These are phyloP conservation scores for Cryptotis parvus DNA, from an alignment of 2,113 vertebrate genomes.

Conservation along the genomic window DNA sequence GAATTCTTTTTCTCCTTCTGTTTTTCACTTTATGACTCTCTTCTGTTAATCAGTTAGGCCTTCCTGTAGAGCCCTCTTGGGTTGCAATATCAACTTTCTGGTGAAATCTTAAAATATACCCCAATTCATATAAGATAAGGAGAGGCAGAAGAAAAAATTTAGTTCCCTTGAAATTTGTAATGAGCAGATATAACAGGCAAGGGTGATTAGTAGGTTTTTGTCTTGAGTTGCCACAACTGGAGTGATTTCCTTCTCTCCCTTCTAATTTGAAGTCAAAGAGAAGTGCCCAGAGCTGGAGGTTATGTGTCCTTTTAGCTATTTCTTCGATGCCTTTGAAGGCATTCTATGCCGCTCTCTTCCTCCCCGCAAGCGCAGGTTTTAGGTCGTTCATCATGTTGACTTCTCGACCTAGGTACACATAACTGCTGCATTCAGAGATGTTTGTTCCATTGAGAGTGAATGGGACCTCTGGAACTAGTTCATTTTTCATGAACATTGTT, in stretches of 20 bases:
- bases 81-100: background rate
- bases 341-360: too few species aligned
- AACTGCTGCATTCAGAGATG: too few species aligned
- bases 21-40: background rate
- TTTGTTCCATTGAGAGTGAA: too few species aligned
- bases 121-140: background rate
- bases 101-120: background rate
- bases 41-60: background rate
- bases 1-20: background rate
- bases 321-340: too few species aligned
- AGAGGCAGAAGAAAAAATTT: background rate
- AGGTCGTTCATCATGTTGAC: too few species aligned
- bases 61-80: background rate
- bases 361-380: too few species aligned
- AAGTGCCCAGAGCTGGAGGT: too few species aligned
- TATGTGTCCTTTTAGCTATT: too few species aligned
- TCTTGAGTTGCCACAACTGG: background rate
- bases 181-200: background rate
- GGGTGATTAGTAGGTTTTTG: background rate
- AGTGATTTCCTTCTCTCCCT: background rate
- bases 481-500: too few species aligned
- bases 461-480: too few species aligned
- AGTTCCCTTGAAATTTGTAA: background rate
- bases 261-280: too few species aligned
- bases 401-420: too few species aligned